A percentile compares a stretch with the other conserved stretches of the same genome.
Conservation (phyloP, 2,113 vertebrate species). For the Phrynosoma platyrhinos region DNA sequence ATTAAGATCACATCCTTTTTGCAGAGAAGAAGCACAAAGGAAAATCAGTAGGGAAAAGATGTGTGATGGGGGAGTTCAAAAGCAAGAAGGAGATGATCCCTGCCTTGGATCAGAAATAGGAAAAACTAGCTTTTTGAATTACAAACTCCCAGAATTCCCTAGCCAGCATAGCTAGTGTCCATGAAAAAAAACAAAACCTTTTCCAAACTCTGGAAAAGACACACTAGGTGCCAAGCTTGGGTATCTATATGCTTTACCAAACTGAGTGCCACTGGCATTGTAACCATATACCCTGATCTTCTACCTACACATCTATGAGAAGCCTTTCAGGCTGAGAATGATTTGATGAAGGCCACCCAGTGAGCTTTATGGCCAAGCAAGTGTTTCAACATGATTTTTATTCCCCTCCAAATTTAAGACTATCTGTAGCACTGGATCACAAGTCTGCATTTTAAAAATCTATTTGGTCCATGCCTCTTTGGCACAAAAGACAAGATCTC, state of each 20-base stretch:
- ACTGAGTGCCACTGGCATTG: too few relatives aligned
- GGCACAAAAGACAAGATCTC: not conserved
- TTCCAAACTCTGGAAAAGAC: not conserved
- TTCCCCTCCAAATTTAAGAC: slow-evolving; percentile 1
- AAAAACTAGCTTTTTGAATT: too few relatives aligned
- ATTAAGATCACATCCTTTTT: not conserved
- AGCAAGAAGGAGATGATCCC: not conserved
- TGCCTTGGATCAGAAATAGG: too few relatives aligned
- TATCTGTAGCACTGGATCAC: not conserved
- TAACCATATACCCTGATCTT: not conserved
- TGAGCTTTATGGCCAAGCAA: not conserved
- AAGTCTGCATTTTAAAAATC: not conserved
- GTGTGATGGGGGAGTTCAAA: not conserved
- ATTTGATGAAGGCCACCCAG: not conserved
- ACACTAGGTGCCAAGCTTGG: not conserved
- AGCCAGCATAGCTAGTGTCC: too few relatives aligned
- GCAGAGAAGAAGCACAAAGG: not conserved
- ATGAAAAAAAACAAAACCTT: not conserved
- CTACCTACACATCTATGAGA: not conserved
- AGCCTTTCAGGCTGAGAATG: not conserved
- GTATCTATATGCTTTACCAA: not conserved
- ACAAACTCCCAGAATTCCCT: too few relatives aligned
- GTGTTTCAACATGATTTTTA: not conserved
- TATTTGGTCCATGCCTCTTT: too few relatives aligned
- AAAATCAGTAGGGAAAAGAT: not conserved